Evolutionary conservation across 2,113 vertebrate species (phyloP), one percentile per base, ranked within the genome.

Genomic region (Myotis brandtii): DNA sequence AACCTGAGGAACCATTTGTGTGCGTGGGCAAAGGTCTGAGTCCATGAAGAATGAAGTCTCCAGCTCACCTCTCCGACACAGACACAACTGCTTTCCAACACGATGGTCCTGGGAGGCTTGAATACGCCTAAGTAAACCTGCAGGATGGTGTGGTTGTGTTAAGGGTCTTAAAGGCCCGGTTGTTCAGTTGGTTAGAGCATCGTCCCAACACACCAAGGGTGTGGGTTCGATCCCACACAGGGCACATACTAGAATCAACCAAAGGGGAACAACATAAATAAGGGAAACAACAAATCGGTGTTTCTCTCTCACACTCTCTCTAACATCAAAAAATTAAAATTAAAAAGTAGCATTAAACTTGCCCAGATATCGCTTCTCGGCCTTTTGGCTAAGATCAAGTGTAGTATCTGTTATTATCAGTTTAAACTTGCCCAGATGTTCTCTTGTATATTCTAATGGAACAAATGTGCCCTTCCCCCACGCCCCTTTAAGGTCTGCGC

Each of bases 391-490:
- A n/a, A n/a, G n/a, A n/a, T n/a, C n/a, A n/a, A n/a, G n/a, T n/a
- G n/a, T n/a, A n/a, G n/a, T n/a, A n/a, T n/a, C n/a, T n/a, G n/a
- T n/a, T n/a, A n/a, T n/a, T n/a, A n/a, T n/a, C n/a, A n/a, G n/a
- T n/a, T 40, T 34, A 64, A 86, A 75, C 52, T 67, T 64, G n/a
- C 21, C 27, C 59, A 66, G 32, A 11, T 54, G 34, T 59, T 82
- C 92, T 64, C 56, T 69, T 62, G 0, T 34, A 13, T 40, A n/a
- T 90, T 50, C n/a, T 76, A 52, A 52, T 5, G 27, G 30, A 79
- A 16, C 5, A 30, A 69, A 56, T 0, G 37, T 37, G 18, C 18
- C 3, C 30, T 23, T 1, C 25, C 1, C 3, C 0, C 7, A 7
- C 2, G 4, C 20, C 69, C 21, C 18, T 13, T 50, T 9, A 62